Base-by-base conservation (phyloP, 1,140 invertebrate species). In the Lanistes nyassanus region DNA sequence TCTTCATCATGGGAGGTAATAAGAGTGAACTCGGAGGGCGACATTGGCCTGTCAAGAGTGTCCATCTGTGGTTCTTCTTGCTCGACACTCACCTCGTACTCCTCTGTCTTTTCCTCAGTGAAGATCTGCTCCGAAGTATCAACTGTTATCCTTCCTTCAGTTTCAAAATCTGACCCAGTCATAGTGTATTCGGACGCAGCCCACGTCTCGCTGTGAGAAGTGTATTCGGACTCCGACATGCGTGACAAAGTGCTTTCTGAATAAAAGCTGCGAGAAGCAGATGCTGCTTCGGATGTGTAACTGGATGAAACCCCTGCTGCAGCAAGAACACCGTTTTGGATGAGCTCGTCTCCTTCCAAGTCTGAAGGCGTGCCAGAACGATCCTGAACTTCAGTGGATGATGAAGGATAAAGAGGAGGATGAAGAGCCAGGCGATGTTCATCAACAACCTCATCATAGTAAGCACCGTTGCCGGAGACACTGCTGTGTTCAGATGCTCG, bases 61-160 rank as follows among this genome's bases (percentile, higher is more conserved):
- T 56, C 68, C 11, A 56, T 68, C 58, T 78, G 71, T 37, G 36
- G 26, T 26, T 75, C 73, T 53, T 78, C 77, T 7, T 74, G 71
- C 1, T 31, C 37, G 13, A 34, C 55, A 51, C 65, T 67, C 56
- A 21, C 39, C 56, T 66, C 53, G 11, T 31, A 75, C 31, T 78
- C 72, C 74, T 82, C 74, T 47, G 84, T 82, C 37, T 68, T 73
- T 74, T 87, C 82, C 75, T 87, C 86, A 74, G 85, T 85, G 75
- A 85, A 88, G 42, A 87, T 88, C 56, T 85, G 84, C 51, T 86
- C 82, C 3, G 84, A 83, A 23, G 80, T 85, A 65, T 88, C 85
- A 65, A 82, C 78, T 29, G 74, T 79, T 13, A 86, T 80, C 75
- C 82, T 82, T 53, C 84, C 84, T 72, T 83, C 84, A 19, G 79